A percentile compares a stretch with the other conserved stretches of the same genome.
phyloP scores from a whole-genome alignment of 2,797 vertebrate genomes.

The Danio kyathit region DNA sequence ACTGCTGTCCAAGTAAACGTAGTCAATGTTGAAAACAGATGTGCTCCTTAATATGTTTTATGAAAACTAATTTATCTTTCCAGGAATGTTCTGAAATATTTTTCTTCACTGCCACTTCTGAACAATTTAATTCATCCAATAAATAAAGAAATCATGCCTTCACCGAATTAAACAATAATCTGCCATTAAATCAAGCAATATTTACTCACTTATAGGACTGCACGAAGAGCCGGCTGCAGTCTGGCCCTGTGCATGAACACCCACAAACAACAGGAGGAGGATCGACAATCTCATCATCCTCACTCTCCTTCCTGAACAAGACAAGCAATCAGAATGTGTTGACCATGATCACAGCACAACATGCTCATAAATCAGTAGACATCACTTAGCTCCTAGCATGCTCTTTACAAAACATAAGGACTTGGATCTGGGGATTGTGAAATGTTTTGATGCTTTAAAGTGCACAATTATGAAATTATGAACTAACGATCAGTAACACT shows the following conservation, averaged over 20 bases:
- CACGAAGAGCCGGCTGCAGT: slow-evolving; percentile 66
- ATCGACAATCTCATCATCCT: slow-evolving; percentile 72
- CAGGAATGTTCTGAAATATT: background rate
- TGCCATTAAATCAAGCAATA: background rate
- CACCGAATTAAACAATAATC: background rate
- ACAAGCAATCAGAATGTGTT: slow-evolving; percentile 31
- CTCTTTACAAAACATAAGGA: background rate
- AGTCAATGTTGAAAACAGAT: background rate
- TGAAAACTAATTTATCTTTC: background rate
- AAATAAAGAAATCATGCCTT: background rate
- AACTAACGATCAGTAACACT: background rate
- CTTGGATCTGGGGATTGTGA: background rate
- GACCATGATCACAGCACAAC: background rate
- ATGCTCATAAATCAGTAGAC: too few species aligned
- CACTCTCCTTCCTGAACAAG: slow-evolving; percentile 64
- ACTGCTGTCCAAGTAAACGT: too few species aligned
- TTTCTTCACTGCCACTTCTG: background rate
- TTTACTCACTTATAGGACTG: slow-evolving; percentile 66
- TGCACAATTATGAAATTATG: background rate
- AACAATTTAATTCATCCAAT: background rate
- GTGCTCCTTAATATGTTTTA: background rate
- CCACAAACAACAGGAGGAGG: slow-evolving; percentile 69
- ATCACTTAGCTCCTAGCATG: background rate
- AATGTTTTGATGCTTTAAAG: background rate
- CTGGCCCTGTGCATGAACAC: slow-evolving; percentile 62